Percentiles rank a stretch among this genome's conserved stretches.
These are phyloP conservation scores for Dolichomitus sp. DNA, from an alignment of 2,888 invertebrate species.

Conservation along the genomic window DNA sequence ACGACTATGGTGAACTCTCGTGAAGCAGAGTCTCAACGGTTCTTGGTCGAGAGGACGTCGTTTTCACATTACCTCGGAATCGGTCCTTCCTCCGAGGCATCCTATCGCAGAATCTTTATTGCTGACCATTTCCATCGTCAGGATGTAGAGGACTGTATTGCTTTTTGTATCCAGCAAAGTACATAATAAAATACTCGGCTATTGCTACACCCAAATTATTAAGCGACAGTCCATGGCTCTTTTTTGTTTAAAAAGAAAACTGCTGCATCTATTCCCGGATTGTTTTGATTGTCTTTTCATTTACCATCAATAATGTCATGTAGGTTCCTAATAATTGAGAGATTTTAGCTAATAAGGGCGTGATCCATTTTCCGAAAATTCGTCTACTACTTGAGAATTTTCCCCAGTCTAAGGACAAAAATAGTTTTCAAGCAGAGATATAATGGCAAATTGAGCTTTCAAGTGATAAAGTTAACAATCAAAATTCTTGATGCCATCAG, in stretches of 20 bases:
- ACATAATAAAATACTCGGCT: conserved; percentile 9
- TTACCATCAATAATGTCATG: too few relatives aligned
- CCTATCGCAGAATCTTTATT: conserved; percentile 51
- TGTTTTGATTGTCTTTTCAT: too few relatives aligned
- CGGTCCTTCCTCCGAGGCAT: conserved; percentile 28
- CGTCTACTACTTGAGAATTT: not conserved
- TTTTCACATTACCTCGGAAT: conserved; percentile 42
- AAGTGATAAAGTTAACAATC: not conserved
- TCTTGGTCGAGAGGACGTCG: conserved; percentile 28
- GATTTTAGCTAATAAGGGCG: too few relatives aligned
- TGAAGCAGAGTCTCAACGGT: conserved; percentile 9
- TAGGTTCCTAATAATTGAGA: too few relatives aligned
- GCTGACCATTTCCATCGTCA: conserved; percentile 44
- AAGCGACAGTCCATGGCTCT: not conserved
- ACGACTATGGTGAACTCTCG: conserved; percentile 23
- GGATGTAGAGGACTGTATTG: conserved; percentile 15
- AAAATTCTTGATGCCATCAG: not conserved
- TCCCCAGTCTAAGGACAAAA: not conserved
- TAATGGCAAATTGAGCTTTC: not conserved
- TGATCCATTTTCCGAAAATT: not conserved
- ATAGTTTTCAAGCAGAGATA: not conserved
- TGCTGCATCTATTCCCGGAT: too few relatives aligned
- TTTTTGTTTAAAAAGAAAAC: not conserved
- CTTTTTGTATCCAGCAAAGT: conserved; percentile 5
- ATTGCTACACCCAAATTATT: not conserved